These are phyloP conservation scores for Zoanthus gigantus DNA, from an alignment of 92 coral and sea anemone genomes.

Conservation along the genomic window DNA sequence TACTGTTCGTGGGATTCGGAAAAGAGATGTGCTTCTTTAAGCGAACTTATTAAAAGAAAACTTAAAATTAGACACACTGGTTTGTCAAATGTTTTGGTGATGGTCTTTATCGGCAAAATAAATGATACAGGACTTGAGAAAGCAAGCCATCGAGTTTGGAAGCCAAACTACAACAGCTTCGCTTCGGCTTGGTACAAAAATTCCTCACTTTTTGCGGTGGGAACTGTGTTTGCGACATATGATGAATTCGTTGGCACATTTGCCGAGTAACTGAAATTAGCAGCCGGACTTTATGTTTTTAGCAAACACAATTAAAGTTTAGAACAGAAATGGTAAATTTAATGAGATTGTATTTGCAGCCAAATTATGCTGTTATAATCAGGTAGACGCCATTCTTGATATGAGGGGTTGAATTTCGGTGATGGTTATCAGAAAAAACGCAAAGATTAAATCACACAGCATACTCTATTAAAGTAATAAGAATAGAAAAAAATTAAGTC, in stretches of 20 bases:
- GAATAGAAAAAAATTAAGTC: background rate
- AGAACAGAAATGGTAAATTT: background rate
- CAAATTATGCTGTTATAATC: background rate
- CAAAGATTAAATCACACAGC: background rate
- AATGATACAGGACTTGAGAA: conserved; percentile 83
- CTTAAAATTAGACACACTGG: conserved; percentile 49
- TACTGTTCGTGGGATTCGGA: conserved; percentile 83
- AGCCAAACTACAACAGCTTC: conserved; percentile 85
- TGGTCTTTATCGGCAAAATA: conserved; percentile 81
- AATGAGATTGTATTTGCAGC: background rate
- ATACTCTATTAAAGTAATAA: background rate
- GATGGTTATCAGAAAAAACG: background rate
- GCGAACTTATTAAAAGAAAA: conserved; percentile 77
- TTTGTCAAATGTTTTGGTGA: conserved; percentile 65
- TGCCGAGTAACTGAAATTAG: background rate
- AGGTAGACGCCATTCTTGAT: background rate
- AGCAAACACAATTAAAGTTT: background rate
- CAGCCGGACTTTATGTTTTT: background rate
- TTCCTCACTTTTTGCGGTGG: conserved; percentile 83
- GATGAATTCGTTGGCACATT: conserved; percentile 36
- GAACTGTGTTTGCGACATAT: conserved; percentile 81
- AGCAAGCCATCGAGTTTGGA: conserved; percentile 89
- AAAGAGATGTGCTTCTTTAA: conserved; percentile 72
- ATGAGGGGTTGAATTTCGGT: background rate
- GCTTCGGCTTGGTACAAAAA: conserved; percentile 91